These are phyloP conservation scores for Lasioglossum morio DNA, from an alignment of 2,888 invertebrate species.

Conservation along the genomic window DNA sequence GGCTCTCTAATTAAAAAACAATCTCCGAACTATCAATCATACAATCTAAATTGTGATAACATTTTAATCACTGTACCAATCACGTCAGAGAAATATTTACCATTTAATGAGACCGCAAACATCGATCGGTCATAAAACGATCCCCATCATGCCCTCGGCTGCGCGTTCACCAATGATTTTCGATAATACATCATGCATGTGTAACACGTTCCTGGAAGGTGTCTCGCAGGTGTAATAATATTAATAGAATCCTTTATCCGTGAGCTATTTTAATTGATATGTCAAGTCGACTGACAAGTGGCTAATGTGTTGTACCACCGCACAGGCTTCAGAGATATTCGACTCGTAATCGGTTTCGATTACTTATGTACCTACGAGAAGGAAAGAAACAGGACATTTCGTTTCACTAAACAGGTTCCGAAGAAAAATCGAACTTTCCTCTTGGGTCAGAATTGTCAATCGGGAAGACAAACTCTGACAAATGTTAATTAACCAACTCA, in stretches of 20 bases:
- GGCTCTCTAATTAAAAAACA: not conserved
- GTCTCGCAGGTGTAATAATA: conserved; percentile 59
- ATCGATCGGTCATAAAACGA: not conserved
- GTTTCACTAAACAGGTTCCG: conserved; percentile 10
- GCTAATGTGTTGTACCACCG: conserved; percentile 53
- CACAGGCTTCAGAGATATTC: conserved; percentile 20
- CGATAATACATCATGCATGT: conserved; percentile 53
- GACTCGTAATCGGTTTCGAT: conserved; percentile 35
- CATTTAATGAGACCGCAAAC: not conserved
- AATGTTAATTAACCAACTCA: not conserved
- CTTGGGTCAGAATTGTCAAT: conserved; percentile 1
- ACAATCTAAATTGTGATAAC: not conserved
- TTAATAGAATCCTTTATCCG: conserved; percentile 61
- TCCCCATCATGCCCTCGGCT: conserved; percentile 31
- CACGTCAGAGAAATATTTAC: not conserved
- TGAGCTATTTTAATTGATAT: conserved; percentile 67
- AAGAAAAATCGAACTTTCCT: conserved; percentile 2
- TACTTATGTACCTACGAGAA: not conserved
- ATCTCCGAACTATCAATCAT: not conserved
- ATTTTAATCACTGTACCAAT: not conserved
- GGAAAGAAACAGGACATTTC: conserved; percentile 15
- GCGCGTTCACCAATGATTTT: conserved; percentile 50
- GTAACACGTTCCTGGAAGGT: conserved; percentile 27
- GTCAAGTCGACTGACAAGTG: conserved; percentile 69
- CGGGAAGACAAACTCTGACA: not conserved